Evolutionary conservation across 2,888 invertebrate species (phyloP).

Genomic region (Hydriomena furcata): DNA sequence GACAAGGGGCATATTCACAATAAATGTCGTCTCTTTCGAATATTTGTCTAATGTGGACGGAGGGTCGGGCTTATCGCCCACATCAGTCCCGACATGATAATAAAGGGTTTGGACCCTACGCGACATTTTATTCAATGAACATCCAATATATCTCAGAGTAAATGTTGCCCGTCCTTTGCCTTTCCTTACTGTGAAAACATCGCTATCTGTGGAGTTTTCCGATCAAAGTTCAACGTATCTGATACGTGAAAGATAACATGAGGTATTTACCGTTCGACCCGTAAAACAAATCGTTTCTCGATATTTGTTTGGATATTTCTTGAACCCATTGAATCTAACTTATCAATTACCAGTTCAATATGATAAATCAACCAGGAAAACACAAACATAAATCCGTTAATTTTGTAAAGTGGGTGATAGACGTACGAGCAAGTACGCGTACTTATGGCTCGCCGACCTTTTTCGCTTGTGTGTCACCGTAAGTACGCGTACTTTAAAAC

Average conservation of each 20-base stretch:
- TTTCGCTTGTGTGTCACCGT: no score
- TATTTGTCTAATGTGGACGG: slow-evolving; percentile 50
- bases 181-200: slow-evolving; percentile 24
- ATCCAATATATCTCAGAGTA: slow-evolving; percentile 53
- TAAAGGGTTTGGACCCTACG: slow-evolving; percentile 55
- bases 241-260: background rate
- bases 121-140: slow-evolving; percentile 69
- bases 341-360: no score
- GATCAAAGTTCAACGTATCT: slow-evolving; percentile 5
- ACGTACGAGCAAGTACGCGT: no score
- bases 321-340: no score
- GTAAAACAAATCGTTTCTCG: background rate
- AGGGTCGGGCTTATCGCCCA: slow-evolving; percentile 47
- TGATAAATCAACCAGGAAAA: no score
- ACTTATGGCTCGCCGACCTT: no score
- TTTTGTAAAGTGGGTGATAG: no score
- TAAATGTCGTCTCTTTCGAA: slow-evolving; percentile 40
- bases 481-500: no score
- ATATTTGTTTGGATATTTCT: background rate
- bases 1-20: slow-evolving; percentile 33
- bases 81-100: slow-evolving; percentile 63
- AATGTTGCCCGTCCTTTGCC: slow-evolving; percentile 31
- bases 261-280: background rate
- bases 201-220: slow-evolving; percentile 10
- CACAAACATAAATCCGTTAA: no score